Evolutionary conservation across 2,113 vertebrate species (phyloP).

Genomic region (Hemichromis elongatus): DNA sequence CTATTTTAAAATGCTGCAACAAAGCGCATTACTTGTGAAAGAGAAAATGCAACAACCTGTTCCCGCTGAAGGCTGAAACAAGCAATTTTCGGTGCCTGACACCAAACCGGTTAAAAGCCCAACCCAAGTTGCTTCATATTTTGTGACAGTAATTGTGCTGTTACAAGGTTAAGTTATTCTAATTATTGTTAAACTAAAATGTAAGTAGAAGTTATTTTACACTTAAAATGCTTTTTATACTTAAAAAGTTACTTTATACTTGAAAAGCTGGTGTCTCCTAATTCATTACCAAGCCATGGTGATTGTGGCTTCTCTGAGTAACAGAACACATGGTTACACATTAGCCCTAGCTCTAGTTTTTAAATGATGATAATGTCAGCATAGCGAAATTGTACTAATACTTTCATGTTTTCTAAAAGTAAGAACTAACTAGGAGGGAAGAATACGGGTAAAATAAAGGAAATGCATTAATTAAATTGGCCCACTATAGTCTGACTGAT

Average conservation of each 20-base stretch:
- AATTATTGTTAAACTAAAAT: no score
- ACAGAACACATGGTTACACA: background rate
- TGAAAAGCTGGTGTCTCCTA: no score
- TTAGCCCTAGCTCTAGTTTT: background rate
- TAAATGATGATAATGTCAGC: background rate
- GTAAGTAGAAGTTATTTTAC: no score
- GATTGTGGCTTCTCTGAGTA: background rate
- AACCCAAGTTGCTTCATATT: no score
- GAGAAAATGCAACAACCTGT: background rate
- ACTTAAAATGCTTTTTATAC: no score
- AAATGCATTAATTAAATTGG: background rate
- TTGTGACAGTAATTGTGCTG: no score
- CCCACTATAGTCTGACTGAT: background rate
- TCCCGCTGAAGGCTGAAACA: fast-evolving
- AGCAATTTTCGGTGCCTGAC: fast-evolving
- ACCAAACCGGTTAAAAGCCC: no score
- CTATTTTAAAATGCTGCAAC: background rate
- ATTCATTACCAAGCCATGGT: background rate
- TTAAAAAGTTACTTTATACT: no score
- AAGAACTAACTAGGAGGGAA: background rate
- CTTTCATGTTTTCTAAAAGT: background rate
- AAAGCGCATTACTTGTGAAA: fast-evolving
- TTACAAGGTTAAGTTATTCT: no score
- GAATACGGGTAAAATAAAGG: fast-evolving
- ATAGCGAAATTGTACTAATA: background rate